Base-by-base conservation (phyloP, 2,113 vertebrate species). In the Polypterus senegalus region DNA sequence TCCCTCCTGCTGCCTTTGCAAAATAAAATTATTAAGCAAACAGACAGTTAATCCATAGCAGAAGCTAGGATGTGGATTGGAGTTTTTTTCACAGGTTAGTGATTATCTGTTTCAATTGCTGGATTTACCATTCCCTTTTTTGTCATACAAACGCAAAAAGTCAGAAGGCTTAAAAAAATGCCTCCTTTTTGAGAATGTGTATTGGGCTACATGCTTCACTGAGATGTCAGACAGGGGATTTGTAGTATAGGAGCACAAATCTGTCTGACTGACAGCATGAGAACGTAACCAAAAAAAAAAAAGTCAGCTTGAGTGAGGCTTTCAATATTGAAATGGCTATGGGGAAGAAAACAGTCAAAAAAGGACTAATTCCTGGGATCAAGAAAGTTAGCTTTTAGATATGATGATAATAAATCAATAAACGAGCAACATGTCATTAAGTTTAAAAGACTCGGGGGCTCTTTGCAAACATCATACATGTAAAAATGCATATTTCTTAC, bases 1-100 rank as follows among this genome's bases (percentile, higher is more conserved):
- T 11, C 52, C 71, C 73, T 74, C 77, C 72, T 77, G 73, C 72
- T 74, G 74, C 73, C 76, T 75, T 75, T 45, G 4, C 71, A 83
- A 85, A 85, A 88, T 87, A 86, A 82, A 90, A 84, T 89, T 86
- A 89, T 91, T 89, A 87, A 77, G 73, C 81, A 89, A 91, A 89
- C 82, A 84, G 79, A 81, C 72, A 79, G 74, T 79, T 81, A 82
- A 89, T 86, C 78, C 79, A 72, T 72, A 75, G 72, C 73, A 66
- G 68, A 66, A 67, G 74, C 61, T 61, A 63, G 76, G 80, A 92
- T 91, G 89, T 92, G 88, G 83, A 93, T 90, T 93, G 89, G 78
- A 81, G 79, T 75, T 80, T 83, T 89, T 86, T 91, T 93, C 90
- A 89, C 90, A 86, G 78, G 80, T 80, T 80, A 77, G 83, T 91